Base-by-base conservation (phyloP, 1,140 invertebrate genomes). In the Psix sp. region DNA sequence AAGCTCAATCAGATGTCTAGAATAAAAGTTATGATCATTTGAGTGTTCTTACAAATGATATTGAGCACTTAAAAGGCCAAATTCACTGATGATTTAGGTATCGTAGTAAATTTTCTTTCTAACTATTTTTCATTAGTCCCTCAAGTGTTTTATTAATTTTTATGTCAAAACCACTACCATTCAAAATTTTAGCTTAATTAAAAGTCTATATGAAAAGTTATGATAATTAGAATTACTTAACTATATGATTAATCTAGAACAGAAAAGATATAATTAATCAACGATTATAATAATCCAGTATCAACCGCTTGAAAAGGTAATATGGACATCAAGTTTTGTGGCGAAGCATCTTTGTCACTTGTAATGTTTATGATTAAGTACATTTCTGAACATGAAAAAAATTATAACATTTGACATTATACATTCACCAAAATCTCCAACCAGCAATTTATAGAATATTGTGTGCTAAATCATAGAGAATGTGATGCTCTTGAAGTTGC, bases 401-500 rank as follows among this genome's bases (percentile, higher is more conserved):
- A n/a, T 29, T 10, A 29, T 7, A n/a, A 29, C 26, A 29, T 29
- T 29, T 7, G 6, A 29, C 2, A n/a, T 29, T 29, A 29, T 29
- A 2, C 7, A 29, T 29, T 29, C 26, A 29, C 7, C 26, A 29
- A 29, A 29, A 29, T 29, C 26, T 2, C n/a, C n/a, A 29, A 7
- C 6, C 7, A 29, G 26, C n/a, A 29, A 29, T 29, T 7, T 29
- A 3, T 29, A n/a, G 26, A 29, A 29, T 29, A 29, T 29, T 29
- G 26, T 3, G n/a, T 29, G 26, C n/a, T 29, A 7, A 29, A 29
- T n/a, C 26, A 29, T n/a, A 29, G 26, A 29, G 26, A 29, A 29
- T 29, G 26, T 29, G 26, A n/a, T 29, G 26, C 26, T 29, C 26
- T 29, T 7, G 26, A 29, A 29, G 26, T n/a, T 29, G 26, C 26